Percentiles rank a stretch among this genome's conserved stretches.
These are phyloP conservation scores for Ctenoplectra terminalis DNA, from an alignment of 1,140 invertebrate species.

Conservation along the genomic window DNA sequence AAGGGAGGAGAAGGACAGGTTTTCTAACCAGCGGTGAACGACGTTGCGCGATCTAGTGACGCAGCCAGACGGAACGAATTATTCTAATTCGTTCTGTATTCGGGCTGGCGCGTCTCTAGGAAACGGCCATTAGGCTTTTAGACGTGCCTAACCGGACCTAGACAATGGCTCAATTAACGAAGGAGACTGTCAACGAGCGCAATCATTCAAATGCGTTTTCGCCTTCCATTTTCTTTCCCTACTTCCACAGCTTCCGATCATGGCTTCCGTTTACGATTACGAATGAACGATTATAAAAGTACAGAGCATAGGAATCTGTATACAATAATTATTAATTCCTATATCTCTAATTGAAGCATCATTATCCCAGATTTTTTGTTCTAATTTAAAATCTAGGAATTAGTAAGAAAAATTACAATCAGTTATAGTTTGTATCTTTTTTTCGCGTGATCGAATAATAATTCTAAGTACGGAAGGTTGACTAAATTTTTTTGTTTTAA, in stretches of 20 bases:
- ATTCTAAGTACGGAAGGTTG: too few species aligned
- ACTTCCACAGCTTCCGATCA: constrained; percentile 8
- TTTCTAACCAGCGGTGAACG: background rate
- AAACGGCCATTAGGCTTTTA: constrained; percentile 75
- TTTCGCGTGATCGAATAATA: too few species aligned
- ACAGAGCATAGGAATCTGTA: too few species aligned
- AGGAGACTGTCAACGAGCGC: constrained; percentile 50
- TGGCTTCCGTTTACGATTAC: background rate
- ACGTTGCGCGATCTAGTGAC: constrained; percentile 54
- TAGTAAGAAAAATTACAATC: too few species aligned
- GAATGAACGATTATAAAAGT: background rate
- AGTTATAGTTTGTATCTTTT: too few species aligned
- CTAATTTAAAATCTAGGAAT: too few species aligned
- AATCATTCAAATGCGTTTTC: constrained; percentile 42
- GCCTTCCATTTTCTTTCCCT: constrained; percentile 18
- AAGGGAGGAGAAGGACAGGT: background rate
- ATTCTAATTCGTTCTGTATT: constrained; percentile 78
- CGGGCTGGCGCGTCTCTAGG: constrained; percentile 75
- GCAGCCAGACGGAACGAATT: constrained; percentile 78
- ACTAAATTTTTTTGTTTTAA: too few species aligned
- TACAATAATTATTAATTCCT: too few species aligned
- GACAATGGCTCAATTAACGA: constrained; percentile 70
- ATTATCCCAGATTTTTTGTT: too few species aligned
- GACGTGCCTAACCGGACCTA: constrained; percentile 73
- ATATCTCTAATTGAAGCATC: too few species aligned